Base-by-base conservation (phyloP, 2,888 invertebrate genomes). In the Nomada fucata region DNA sequence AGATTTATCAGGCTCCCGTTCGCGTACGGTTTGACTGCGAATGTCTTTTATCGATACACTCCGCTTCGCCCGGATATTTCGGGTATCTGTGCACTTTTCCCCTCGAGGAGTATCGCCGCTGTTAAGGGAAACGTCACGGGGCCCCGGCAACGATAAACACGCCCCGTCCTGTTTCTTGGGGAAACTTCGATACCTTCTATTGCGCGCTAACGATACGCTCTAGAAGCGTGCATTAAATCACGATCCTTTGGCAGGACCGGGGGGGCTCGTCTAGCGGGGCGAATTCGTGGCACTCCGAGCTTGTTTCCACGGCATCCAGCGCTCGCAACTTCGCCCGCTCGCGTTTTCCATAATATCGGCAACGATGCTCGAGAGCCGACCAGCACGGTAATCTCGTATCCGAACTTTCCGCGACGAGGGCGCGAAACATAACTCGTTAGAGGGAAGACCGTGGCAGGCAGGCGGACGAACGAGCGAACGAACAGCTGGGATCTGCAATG, bases 401-500 rank as follows among this genome's bases (percentile, higher is more conserved):
- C 86, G 81, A 84, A 88, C 80, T 88, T 88, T 47, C 79, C 79
- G 82, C 79, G 83, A 86, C 81, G 81, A 86, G 85, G 71, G 83
- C 77, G 87, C 82, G 85, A 89, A 88, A 83, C 81, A 83, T 83
- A 87, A 89, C 86, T 88, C 88, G 89, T 84, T 86, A 84, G 85
- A 83, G 80, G 52, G 77, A 68, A 68, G 61, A 55, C 26, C 69
- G 68, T 44, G 70, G 60, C 59, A 29, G 70, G 60, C 59, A 29
- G 29, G 68, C 53, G 68, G 50, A 18, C 67, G 20, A 53, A 55
- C 36, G 23, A 13, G 5, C 26, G 60, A 11, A 10, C 44, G 53
- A 13, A 52, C 9, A 53, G 18, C 23, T 18, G 2, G 42, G 13
- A n/a, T 23, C 65, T 65, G 7, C 36, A 36, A 1, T 29, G 26